Conservation (phyloP, 2,797 vertebrate genomes). For the Phalanger gymnotis region DNA sequence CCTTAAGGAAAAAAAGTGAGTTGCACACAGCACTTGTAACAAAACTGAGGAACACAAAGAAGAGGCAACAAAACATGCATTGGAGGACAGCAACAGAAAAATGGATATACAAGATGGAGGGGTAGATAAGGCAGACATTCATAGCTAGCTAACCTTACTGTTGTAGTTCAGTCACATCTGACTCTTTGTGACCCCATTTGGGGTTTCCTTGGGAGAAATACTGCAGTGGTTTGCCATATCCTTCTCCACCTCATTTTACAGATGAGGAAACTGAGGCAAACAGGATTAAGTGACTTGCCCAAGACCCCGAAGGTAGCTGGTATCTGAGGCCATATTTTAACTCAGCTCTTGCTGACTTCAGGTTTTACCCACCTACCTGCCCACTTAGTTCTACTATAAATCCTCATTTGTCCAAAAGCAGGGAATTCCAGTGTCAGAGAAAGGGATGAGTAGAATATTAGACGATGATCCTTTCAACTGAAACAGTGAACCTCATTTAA, state of each 20-base stretch:
- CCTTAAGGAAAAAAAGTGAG: background rate
- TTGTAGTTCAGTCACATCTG: too few species aligned
- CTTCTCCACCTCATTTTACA: background rate
- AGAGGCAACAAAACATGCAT: background rate
- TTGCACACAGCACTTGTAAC: background rate
- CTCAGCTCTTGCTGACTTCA: background rate
- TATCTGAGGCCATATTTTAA: background rate
- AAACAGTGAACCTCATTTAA: background rate
- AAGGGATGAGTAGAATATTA: background rate
- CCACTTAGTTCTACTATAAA: background rate
- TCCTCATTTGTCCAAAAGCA: background rate
- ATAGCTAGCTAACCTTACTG: background rate
- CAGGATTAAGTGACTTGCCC: background rate
- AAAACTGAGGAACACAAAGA: background rate
- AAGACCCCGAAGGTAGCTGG: background rate
- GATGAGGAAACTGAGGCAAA: background rate
- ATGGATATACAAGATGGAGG: background rate
- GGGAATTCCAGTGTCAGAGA: background rate
- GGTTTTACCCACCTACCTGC: background rate
- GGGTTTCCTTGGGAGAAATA: background rate
- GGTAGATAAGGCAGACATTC: background rate
- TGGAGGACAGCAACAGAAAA: background rate
- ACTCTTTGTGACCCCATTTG: background rate
- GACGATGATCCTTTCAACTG: background rate
- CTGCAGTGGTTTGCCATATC: background rate